A percentile compares a stretch with the other conserved stretches of the same genome.
These are phyloP conservation scores for Coronaproctus castanopsis DNA, from an alignment of 2,888 invertebrate genomes.

Conservation along the genomic window DNA sequence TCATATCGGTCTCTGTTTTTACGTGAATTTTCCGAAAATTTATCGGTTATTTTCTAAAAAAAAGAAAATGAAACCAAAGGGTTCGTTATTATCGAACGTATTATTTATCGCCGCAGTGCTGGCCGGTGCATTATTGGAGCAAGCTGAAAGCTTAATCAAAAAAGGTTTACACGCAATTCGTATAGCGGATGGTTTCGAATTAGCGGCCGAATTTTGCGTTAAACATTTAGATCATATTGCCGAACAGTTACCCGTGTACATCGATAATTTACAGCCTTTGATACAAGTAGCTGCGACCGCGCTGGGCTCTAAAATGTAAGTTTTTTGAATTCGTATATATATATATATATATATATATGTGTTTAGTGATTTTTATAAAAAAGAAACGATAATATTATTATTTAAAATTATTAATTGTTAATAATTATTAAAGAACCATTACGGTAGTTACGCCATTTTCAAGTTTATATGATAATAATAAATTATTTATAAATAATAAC, in stretches of 20 bases:
- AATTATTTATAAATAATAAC: no score
- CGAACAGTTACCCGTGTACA: conserved; percentile 70
- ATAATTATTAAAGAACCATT: neutral
- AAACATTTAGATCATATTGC: conserved; percentile 71
- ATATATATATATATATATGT: neutral
- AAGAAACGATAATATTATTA: neutral
- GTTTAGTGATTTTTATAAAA: neutral
- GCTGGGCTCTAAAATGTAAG: conserved; percentile 84
- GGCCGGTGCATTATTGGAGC: conserved; percentile 79
- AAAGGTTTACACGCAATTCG: conserved; percentile 96
- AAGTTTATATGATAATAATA: no score
- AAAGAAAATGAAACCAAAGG: no score
- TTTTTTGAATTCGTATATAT: neutral
- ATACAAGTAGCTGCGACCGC: conserved; percentile 95
- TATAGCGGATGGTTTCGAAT: conserved; percentile 94
- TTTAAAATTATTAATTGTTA: neutral
- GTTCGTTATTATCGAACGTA: no score
- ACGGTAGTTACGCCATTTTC: no score
- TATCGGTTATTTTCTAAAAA: no score
- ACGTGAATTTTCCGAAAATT: no score
- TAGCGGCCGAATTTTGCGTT: conserved; percentile 77
- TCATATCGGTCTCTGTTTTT: no score
- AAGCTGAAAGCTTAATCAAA: conserved; percentile 78
- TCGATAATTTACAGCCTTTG: conserved; percentile 63
- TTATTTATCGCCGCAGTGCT: conserved; percentile 31